A percentile compares a stretch with the other conserved stretches of the same genome.
phyloP scores from a whole-genome alignment of 2,888 invertebrate genomes.

The Laspeyria flexula region DNA sequence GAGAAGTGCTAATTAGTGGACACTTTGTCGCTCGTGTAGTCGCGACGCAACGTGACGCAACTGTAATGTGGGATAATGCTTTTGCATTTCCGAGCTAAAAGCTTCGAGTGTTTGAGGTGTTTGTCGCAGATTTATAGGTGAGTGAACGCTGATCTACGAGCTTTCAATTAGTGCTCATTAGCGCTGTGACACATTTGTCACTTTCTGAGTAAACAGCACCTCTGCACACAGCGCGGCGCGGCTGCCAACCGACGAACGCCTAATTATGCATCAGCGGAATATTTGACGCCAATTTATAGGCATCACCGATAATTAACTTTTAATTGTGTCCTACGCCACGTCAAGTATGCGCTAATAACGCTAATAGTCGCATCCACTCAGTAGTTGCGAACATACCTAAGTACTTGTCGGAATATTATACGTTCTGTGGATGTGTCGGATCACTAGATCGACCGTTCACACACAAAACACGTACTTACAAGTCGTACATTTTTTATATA shows the following conservation, averaged over 20 bases:
- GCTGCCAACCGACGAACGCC: not conserved
- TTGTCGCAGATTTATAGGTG: not conserved
- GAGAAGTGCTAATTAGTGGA: too few species aligned
- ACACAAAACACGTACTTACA: too few species aligned
- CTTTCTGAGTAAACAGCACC: conserved; percentile 12
- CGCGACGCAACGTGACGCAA: too few species aligned
- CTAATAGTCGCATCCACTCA: not conserved
- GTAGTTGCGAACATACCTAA: not conserved
- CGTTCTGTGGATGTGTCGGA: not conserved
- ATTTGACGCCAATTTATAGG: conserved; percentile 23
- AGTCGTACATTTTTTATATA: too few species aligned
- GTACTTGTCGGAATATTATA: not conserved
- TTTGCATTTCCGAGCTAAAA: too few species aligned
- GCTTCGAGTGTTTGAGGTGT: too few species aligned
- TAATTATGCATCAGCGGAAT: conserved; percentile 20
- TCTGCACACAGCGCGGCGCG: not conserved
- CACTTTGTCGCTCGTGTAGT: too few species aligned
- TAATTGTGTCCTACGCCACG: conserved; percentile 19
- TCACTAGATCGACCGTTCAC: not conserved
- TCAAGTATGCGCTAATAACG: conserved; percentile 18
- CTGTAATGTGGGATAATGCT: too few species aligned
- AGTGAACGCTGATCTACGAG: conserved; percentile 26
- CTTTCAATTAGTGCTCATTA: conserved; percentile 36
- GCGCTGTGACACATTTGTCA: conserved; percentile 17
- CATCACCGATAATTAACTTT: conserved; percentile 18